Base-by-base conservation (phyloP, 2,888 invertebrate genomes). In the Cosmia pyralina region DNA sequence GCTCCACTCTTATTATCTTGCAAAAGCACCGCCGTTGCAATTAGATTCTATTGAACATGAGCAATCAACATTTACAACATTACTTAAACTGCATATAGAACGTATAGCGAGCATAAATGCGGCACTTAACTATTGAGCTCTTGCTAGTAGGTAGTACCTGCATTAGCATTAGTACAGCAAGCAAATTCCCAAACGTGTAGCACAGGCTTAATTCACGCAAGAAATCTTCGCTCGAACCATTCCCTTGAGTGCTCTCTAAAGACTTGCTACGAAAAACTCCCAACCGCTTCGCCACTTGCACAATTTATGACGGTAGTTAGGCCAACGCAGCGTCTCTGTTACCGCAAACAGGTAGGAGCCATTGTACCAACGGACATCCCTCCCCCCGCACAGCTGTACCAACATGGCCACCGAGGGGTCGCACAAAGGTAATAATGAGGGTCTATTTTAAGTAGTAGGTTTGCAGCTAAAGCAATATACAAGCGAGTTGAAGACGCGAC, bases 291-390 rank as follows among this genome's bases (percentile, higher is more conserved):
- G 88, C 92, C 91, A 91, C 90, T 91, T 90, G 89, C 88, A 90
- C 89, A 92, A 93, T 94, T 94, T 93, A 94, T 93, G 90, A 89
- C 86, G 89, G 91, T 91, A 93, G 92, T 93, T 93, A 92, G 90
- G 90, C 91, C 87, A 92, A 89, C 89, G 89, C 88, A 90, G 90
- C 90, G 87, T 81, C 88, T 85, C 82, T 84, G 84, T 77, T 86
- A 86, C 88, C 87, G 87, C 89, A 88, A 90, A 88, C 91, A 91
- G 92, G 91, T 92, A 90, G 79, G 79, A 77, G 74, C 86, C 85
- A 86, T 79, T 86, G 79, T 87, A 88, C 72, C 63, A 48, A 62
- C 71, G 81, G 75, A 81, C 82, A 66, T 84, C 80, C 81, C 80
- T 70, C 78, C 87, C 75, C 86, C 72, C 79, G 75, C 80, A 19